Evolutionary conservation across 1,140 invertebrate genomes (phyloP), one percentile per base, ranked within the genome.

Genomic region (Temnothorax curvispinosus): DNA sequence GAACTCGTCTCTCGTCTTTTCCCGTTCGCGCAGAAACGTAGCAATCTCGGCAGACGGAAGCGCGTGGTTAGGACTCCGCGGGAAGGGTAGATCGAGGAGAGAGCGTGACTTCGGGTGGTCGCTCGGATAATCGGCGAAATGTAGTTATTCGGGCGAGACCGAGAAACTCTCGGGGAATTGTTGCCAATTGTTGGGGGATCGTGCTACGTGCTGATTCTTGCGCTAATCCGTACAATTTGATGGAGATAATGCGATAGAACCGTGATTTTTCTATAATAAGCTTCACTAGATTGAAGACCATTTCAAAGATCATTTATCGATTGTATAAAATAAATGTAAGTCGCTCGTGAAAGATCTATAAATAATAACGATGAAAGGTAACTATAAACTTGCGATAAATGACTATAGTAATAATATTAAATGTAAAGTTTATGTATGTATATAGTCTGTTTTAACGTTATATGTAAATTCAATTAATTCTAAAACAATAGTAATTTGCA

Each of bases 41-140:
- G 69, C 69, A 84, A 84, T 84, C 80, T 75, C 38, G 52, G 41
- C 52, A 13, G 76, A 41, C 86, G 85, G 89, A 80, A 89, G 88
- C 90, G 78, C 86, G 76, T 62, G 50, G 35, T 80, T 54, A 50
- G 8, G 32, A 69, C 38, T 32, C 21, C 21, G 27, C 38, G 54
- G 58, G 69, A 15, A 74, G 80, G 80, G 54, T 60, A 44, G 56
- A 60, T 84, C 41, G 69, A 58, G 41, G 69, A 84, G 69, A 84
- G 72, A 84, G 69, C 80, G 80, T 84, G 80, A 84, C 80, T 84
- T 62, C 44, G 41, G 38, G 18, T 58, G 77, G 54, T 74, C 27
- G 35, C 65, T 71, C 35, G 67, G 41, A 60, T 74, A 84, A 84
- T 84, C 80, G 69, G 27, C 80, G 32, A 71, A 84, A 74, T 50